Percentiles rank a stretch among this genome's conserved stretches.
Conservation (phyloP, 1,140 invertebrate genomes). For the Mercenaria mercenaria region DNA sequence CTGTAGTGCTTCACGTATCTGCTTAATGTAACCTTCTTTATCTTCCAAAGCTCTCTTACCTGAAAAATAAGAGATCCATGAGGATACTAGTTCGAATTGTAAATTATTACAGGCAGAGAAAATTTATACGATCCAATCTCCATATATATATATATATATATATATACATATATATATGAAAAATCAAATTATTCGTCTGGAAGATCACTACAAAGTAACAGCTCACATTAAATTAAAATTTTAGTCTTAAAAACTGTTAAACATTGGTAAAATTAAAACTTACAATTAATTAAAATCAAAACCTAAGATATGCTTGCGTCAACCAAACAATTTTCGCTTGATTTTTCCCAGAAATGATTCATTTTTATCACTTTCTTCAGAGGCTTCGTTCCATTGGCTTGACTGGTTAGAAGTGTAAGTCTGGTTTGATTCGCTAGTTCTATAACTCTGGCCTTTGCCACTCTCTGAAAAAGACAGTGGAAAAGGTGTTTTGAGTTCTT, state of each 20-base stretch:
- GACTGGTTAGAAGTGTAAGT: slow-evolving; percentile 66
- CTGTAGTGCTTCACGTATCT: slow-evolving; percentile 67
- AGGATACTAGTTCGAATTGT: too few relatives aligned
- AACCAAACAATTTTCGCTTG: slow-evolving; percentile 90
- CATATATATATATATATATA: too few relatives aligned
- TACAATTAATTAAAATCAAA: not conserved
- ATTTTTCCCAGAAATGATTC: slow-evolving; percentile 88
- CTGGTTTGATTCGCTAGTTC: slow-evolving; percentile 67
- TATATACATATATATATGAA: too few relatives aligned
- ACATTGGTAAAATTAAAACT: too few relatives aligned
- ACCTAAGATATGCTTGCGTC: slow-evolving; percentile 72
- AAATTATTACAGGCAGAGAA: too few relatives aligned
- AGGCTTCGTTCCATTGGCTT: slow-evolving; percentile 84
- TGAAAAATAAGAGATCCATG: slow-evolving; percentile 23
- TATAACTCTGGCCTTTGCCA: not conserved
- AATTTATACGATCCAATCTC: too few relatives aligned
- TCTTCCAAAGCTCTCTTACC: slow-evolving; percentile 67
- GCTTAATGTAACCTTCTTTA: slow-evolving; percentile 61
- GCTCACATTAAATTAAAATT: too few relatives aligned
- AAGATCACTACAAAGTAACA: too few relatives aligned
- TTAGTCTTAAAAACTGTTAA: too few relatives aligned
- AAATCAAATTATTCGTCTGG: too few relatives aligned
- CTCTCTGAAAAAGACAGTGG: slow-evolving; percentile 57
- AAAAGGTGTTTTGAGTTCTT: not conserved
- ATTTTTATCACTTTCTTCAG: slow-evolving; percentile 85